These are phyloP conservation scores for Protosalanx chinensis DNA, from an alignment of 2,797 vertebrate genomes.

Conservation along the genomic window DNA sequence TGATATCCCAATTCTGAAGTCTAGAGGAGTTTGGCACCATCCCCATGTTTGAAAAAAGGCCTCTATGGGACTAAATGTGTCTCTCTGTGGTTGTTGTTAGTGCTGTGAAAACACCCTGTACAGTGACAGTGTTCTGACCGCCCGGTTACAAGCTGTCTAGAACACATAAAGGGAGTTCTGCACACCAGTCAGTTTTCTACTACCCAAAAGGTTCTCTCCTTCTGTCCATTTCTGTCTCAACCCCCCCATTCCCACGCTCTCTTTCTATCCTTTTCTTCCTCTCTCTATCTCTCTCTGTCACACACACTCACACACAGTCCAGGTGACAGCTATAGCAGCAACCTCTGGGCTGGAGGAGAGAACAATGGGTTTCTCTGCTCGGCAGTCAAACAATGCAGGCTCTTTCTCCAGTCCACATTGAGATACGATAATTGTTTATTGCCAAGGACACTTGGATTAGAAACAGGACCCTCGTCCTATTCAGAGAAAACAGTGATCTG, in stretches of 20 bases:
- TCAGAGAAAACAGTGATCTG: too few species aligned
- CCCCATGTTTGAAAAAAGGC: not conserved
- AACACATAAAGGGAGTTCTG: constrained; percentile 21
- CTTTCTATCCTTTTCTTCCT: not conserved
- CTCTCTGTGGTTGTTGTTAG: not conserved
- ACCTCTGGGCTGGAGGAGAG: constrained; percentile 17
- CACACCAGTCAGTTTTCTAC: not conserved
- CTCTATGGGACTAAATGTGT: constrained; percentile 1
- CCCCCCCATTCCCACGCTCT: not conserved
- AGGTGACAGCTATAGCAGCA: constrained; percentile 24
- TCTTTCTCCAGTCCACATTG: not conserved
- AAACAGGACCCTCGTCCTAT: not conserved
- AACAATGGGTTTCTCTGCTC: constrained; percentile 23
- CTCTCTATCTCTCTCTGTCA: not conserved
- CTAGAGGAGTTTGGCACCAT: constrained; percentile 6
- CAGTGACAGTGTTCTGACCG: not conserved
- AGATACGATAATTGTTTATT: constrained; percentile 2
- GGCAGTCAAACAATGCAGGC: constrained; percentile 16
- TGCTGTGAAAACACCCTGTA: not conserved
- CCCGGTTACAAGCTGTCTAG: not conserved
- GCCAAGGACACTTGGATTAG: not conserved
- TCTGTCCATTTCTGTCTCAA: not conserved
- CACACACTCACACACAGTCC: constrained; percentile 8
- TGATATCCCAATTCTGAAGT: constrained; percentile 19
- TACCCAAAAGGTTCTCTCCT: not conserved